A percentile compares a stretch with the other conserved stretches of the same genome.
phyloP scores from a whole-genome alignment of 2,797 vertebrate species.

The Arremon brunneinucha region DNA sequence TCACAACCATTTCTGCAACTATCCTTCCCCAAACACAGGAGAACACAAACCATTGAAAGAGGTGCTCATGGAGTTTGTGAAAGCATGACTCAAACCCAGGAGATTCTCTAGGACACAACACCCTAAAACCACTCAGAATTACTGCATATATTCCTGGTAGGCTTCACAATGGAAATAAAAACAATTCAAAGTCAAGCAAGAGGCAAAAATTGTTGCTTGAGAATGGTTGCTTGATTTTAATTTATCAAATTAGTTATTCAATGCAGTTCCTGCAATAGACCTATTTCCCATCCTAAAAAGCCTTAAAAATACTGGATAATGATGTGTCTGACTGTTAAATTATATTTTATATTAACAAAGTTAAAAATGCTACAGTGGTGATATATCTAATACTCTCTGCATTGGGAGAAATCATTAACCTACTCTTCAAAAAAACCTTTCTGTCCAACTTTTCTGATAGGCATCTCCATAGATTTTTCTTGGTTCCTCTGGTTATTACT shows the following conservation, averaged over 20 bases:
- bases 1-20: neutral
- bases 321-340: neutral
- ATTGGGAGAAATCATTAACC: neutral
- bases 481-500: neutral
- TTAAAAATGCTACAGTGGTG: neutral
- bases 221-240: neutral
- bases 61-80: neutral
- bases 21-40: neutral
- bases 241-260: neutral
- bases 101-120: neutral
- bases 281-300: neutral
- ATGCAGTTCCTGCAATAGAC: neutral
- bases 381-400: neutral
- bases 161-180: neutral
- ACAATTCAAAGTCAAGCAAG: neutral
- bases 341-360: neutral
- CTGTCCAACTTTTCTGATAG: neutral
- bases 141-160: neutral
- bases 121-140: neutral
- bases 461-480: neutral
- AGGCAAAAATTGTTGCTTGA: neutral
- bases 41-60: neutral
- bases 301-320: neutral
- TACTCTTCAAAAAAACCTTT: neutral
- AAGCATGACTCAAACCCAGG: neutral